Evolutionary conservation across 2,797 vertebrate genomes (phyloP).

Genomic region (Lepilemur septentrionalis): DNA sequence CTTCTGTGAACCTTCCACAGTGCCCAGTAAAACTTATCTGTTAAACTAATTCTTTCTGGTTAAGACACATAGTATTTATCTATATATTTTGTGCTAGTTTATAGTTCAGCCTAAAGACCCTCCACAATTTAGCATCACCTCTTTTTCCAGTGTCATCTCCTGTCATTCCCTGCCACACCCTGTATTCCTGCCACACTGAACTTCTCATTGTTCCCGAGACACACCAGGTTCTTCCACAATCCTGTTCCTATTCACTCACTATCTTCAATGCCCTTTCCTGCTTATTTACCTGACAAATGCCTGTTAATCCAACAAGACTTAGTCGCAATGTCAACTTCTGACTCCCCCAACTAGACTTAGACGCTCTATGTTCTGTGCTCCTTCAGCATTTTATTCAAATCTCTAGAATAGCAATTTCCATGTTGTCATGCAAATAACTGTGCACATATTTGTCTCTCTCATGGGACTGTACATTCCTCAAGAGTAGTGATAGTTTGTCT

Average conservation of each 20-base stretch:
- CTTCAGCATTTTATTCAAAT: slow-evolving; percentile 24
- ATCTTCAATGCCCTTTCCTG: neutral
- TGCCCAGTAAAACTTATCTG: neutral
- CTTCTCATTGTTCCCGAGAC: slow-evolving; percentile 24
- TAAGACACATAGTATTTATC: slow-evolving; percentile 28
- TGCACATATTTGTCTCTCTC: slow-evolving; percentile 9
- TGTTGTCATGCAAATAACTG: slow-evolving; percentile 29
- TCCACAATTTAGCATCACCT: neutral
- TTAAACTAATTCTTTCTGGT: slow-evolving; percentile 38
- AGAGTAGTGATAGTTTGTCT: neutral
- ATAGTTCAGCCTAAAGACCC: slow-evolving; percentile 27
- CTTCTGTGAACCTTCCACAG: slow-evolving; percentile 33
- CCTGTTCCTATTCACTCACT: neutral
- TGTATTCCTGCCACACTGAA: slow-evolving; percentile 19
- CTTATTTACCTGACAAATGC: slow-evolving; percentile 48
- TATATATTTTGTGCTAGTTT: slow-evolving; percentile 13
- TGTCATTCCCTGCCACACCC: neutral
- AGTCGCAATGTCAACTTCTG: slow-evolving; percentile 53
- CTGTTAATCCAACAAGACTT: slow-evolving; percentile 19
- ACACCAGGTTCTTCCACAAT: slow-evolving; percentile 7
- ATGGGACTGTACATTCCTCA: neutral
- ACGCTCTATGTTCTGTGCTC: slow-evolving; percentile 9
- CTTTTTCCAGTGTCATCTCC: neutral
- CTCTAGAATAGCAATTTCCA: slow-evolving; percentile 30
- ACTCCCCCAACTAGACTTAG: slow-evolving; percentile 36